Base-by-base conservation (phyloP, 2,113 vertebrate genomes). In the Triplophysa dalaica region DNA sequence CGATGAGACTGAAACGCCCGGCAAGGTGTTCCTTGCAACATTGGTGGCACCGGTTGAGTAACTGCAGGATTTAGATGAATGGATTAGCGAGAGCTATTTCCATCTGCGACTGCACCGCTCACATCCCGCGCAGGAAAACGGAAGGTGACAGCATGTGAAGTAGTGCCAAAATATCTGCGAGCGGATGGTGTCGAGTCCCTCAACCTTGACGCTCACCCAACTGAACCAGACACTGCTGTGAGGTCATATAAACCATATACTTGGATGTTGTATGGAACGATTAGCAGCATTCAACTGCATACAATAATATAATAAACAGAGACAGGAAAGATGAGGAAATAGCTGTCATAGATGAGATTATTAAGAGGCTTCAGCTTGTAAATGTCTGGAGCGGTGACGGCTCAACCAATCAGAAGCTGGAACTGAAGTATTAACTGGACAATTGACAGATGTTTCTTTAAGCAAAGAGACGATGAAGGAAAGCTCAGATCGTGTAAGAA, bases 11-110 rank as follows among this genome's bases (percentile, higher is more conserved):
- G n/a, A 17, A 2, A 2, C 14, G 0, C 9, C 12, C 12, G n/a
- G 22, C 22, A 70, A 19, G 19, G 61, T 68, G 69, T 74, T 48
- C 16, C n/a, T 45, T 13, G 26, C 67, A 14, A 74, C 22, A 8
- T 5, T 76, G 45, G 74, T 4, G 9, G 21, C 56, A 45, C 22
- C 9, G 26, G 43, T 24, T 38, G 62, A 16, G 14, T 56, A 58
- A 66, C 8, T 4, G 48, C 26, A 64, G 50, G 13, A 56, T 65
- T 60, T 64, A 52, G 19, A 75, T 65, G 8, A 61, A 52, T 72
- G 80, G 79, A 79, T 81, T 65, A 78, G 75, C 14, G 45, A 22
- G 52, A 13, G 41, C 75, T 84, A 84, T 84, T 84, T 81, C 56
- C 38, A 72, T 54, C 73, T 83, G 33, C 14, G 24, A 17, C 29